Percentiles rank a stretch among this genome's conserved stretches.
Evolutionary conservation across 2,888 invertebrate genomes (phyloP).

Genomic region (Yponomeuta cagnagella): DNA sequence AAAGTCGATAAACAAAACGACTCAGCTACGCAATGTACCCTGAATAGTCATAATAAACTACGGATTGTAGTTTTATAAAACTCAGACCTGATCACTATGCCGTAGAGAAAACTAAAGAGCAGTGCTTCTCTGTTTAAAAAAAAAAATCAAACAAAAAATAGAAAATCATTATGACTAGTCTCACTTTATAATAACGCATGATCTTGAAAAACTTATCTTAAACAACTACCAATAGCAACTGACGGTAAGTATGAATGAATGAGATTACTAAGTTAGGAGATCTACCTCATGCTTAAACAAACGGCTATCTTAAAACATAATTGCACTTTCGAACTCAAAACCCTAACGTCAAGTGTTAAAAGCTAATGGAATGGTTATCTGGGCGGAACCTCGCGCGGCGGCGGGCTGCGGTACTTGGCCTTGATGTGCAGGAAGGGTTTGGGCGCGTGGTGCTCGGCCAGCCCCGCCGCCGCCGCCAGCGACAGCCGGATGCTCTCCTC

Average conservation of each 20-base stretch:
- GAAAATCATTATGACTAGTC: conserved; percentile 52
- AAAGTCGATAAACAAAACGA: too few relatives aligned
- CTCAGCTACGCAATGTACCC: too few relatives aligned
- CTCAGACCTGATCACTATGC: not conserved
- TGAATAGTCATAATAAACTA: too few relatives aligned
- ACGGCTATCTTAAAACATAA: conserved; percentile 19
- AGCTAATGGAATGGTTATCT: conserved; percentile 67
- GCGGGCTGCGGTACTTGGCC: conserved; percentile 83
- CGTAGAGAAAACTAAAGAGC: not conserved
- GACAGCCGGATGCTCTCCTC: conserved; percentile 66
- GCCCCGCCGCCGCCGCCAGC: conserved; percentile 57
- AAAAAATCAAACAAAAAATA: conserved; percentile 28
- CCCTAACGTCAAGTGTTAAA: conserved; percentile 32
- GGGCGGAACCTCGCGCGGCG: conserved; percentile 77
- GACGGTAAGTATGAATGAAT: conserved; percentile 14
- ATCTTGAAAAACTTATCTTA: not conserved
- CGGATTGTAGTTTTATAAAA: too few relatives aligned
- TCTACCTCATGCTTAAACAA: conserved; percentile 47
- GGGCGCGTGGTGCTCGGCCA: conserved; percentile 55
- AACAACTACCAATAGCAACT: not conserved
- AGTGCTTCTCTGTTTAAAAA: conserved; percentile 12
- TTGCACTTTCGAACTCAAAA: conserved; percentile 15
- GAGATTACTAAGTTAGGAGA: conserved; percentile 57
- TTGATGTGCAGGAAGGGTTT: conserved; percentile 81
- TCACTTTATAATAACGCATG: conserved; percentile 28